A percentile compares a stretch with the other conserved stretches of the same genome.
These are phyloP conservation scores for Drosophila conformis DNA, from an alignment of 2,888 invertebrate species.

Conservation along the genomic window DNA sequence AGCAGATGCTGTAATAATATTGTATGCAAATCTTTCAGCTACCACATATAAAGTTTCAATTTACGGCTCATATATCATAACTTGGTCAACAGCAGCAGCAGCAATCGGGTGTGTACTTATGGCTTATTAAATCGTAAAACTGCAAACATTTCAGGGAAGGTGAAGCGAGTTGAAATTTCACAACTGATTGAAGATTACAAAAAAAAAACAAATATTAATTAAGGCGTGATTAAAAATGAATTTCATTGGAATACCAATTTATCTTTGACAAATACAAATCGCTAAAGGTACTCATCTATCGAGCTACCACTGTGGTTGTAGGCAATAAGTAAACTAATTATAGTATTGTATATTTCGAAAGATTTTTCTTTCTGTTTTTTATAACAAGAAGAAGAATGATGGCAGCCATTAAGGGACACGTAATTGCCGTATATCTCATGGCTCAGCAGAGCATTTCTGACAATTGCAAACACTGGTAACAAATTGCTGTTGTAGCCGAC, in stretches of 20 bases:
- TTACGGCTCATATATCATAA: conserved; percentile 79
- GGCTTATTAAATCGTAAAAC: conserved; percentile 76
- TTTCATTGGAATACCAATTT: not conserved
- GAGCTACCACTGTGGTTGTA: not conserved
- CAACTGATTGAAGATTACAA: conserved; percentile 20
- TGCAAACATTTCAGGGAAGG: conserved; percentile 32
- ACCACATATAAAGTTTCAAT: conserved; percentile 74
- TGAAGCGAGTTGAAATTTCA: conserved; percentile 28
- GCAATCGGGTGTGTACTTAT: conserved; percentile 39
- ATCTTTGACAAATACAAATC: not conserved
- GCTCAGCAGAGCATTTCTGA: conserved; percentile 34
- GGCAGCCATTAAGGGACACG: conserved; percentile 16
- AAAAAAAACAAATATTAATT: not conserved
- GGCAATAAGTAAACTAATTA: conserved; percentile 10
- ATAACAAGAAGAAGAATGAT: conserved; percentile 2
- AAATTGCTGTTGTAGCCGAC: not conserved
- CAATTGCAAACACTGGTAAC: conserved; percentile 1
- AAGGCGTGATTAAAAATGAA: not conserved
- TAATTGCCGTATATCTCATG: conserved; percentile 21
- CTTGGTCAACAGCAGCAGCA: conserved; percentile 51
- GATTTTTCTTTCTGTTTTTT: not conserved
- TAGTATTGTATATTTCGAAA: not conserved
- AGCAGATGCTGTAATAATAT: conserved; percentile 74
- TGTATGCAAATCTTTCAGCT: conserved; percentile 73
- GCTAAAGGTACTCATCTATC: not conserved